These are phyloP conservation scores for Drosophila anomalata DNA, from an alignment of 2,888 invertebrate genomes.

Conservation along the genomic window DNA sequence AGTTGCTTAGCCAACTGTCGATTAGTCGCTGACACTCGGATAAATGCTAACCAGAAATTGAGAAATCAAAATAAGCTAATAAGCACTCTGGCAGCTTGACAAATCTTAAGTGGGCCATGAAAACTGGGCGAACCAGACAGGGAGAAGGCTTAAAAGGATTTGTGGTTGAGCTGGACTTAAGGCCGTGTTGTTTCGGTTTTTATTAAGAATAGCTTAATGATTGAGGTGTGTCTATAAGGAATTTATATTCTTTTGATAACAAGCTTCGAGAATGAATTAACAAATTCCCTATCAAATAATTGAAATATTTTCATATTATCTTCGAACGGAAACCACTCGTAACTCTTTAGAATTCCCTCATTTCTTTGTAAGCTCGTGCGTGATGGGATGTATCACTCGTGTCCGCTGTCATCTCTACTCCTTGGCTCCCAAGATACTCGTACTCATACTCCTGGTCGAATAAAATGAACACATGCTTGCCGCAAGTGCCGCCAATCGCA, in stretches of 20 bases:
- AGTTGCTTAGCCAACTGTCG: conserved; percentile 34
- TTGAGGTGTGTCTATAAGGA: not conserved
- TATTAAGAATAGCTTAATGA: not conserved
- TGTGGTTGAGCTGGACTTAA: not conserved
- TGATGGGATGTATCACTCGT: conserved; percentile 30
- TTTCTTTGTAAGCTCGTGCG: conserved; percentile 24
- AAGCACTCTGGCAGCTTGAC: conserved; percentile 26
- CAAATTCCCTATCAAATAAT: not conserved
- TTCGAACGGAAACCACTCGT: not conserved
- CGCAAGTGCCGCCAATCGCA: conserved; percentile 63
- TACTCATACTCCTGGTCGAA: conserved; percentile 10
- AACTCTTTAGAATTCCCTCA: not conserved
- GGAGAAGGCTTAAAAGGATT: conserved; percentile 25
- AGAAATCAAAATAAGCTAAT: conserved; percentile 30
- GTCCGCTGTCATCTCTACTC: conserved; percentile 37
- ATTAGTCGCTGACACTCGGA: conserved; percentile 35
- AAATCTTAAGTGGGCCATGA: conserved; percentile 34
- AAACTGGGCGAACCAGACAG: conserved; percentile 22
- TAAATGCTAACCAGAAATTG: conserved; percentile 28
- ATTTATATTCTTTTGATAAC: not conserved
- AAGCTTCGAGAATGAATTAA: not conserved
- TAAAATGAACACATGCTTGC: conserved; percentile 48
- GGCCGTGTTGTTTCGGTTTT: not conserved
- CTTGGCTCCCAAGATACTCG: conserved; percentile 19
- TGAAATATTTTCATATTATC: not conserved